Conservation (phyloP, 1,140 invertebrate genomes). For the Drosophila nigrodunni region DNA sequence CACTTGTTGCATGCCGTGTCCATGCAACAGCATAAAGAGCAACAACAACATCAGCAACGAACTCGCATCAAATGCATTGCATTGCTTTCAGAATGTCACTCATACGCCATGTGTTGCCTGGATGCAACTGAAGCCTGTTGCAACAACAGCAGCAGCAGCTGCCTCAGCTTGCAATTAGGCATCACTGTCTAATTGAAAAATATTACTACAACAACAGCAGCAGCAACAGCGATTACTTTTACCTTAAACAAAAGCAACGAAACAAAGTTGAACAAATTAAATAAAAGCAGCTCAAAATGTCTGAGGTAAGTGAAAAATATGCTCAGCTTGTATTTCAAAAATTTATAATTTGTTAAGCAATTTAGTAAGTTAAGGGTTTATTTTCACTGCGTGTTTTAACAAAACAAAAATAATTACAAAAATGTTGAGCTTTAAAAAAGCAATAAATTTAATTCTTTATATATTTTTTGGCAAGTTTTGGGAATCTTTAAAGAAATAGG, state of each 20-base stretch:
- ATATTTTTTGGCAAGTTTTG: no score
- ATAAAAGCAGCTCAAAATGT: conserved; percentile 57
- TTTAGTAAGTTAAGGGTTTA: no score
- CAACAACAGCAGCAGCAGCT: conserved; percentile 35
- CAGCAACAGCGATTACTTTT: conserved; percentile 6
- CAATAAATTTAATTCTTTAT: no score
- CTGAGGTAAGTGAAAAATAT: conserved; percentile 58
- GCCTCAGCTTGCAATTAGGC: conserved; percentile 43
- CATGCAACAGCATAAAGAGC: conserved; percentile 54
- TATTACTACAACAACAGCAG: conserved; percentile 24
- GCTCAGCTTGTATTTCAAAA: no score
- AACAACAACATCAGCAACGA: conserved; percentile 48
- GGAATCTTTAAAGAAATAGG: no score
- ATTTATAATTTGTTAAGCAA: no score
- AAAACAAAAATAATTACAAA: no score
- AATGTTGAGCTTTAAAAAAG: no score
- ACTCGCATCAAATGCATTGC: conserved; percentile 53
- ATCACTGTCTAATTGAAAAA: conserved; percentile 33
- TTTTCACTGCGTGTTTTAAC: no score
- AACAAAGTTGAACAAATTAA: conserved; percentile 50
- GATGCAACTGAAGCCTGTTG: conserved; percentile 54
- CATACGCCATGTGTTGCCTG: conserved; percentile 64
- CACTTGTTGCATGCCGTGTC: conserved; percentile 69
- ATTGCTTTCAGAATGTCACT: conserved; percentile 30
- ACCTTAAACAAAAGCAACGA: conserved; percentile 38